phyloP scores from a whole-genome alignment of 2,888 invertebrate species.

The Drosophila melanocephala region DNA sequence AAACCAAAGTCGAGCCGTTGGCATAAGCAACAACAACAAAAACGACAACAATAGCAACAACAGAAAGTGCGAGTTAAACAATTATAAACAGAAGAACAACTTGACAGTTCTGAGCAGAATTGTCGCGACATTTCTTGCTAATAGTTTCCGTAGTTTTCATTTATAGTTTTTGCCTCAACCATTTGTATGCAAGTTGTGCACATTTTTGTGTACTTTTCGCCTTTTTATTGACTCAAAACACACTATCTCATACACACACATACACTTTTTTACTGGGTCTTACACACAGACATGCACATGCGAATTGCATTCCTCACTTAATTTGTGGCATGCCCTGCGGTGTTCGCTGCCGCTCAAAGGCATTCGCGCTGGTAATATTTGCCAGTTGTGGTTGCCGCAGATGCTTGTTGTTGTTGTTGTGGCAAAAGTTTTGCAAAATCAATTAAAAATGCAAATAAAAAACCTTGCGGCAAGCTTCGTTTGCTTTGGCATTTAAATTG shows the following conservation, averaged over 20 bases:
- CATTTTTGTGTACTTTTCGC: conserved; percentile 39
- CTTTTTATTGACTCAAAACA: conserved; percentile 55
- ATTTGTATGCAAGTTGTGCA: conserved; percentile 36
- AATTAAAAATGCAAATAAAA: conserved; percentile 71
- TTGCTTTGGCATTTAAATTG: conserved; percentile 60
- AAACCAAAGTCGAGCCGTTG: conserved; percentile 17
- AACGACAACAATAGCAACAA: conserved; percentile 4
- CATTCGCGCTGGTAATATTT: conserved; percentile 56
- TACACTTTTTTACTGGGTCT: background rate
- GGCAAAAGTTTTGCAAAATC: conserved; percentile 64
- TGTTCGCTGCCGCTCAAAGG: conserved; percentile 27
- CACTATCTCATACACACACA: conserved; percentile 10
- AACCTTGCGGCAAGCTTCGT: conserved; percentile 57
- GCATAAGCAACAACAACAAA: conserved; percentile 16
- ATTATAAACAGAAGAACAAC: conserved; percentile 45
- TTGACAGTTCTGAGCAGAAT: conserved; percentile 66
- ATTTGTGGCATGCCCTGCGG: conserved; percentile 73
- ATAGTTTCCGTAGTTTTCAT: conserved; percentile 69
- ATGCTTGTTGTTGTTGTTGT: conserved; percentile 11
- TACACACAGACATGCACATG: conserved; percentile 11
- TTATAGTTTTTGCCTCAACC: conserved; percentile 46
- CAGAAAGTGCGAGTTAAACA: conserved; percentile 33
- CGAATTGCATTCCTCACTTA: conserved; percentile 70
- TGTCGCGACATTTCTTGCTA: conserved; percentile 69
- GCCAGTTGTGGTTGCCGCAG: conserved; percentile 32